These are phyloP conservation scores for Orthonychiurus folsomi DNA, from an alignment of 2,888 invertebrate genomes.

Conservation along the genomic window DNA sequence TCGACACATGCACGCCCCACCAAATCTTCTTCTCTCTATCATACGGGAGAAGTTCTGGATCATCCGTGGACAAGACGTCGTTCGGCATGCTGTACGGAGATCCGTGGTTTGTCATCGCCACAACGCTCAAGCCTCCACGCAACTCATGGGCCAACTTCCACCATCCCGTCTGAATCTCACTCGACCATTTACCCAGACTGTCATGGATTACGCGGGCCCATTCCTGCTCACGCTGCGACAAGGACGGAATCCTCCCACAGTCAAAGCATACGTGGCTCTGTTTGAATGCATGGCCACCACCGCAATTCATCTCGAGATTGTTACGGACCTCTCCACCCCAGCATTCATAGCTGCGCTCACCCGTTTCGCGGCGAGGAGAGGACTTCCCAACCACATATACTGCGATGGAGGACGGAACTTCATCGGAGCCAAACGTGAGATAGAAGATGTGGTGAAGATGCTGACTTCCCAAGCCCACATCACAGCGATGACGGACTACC, in stretches of 20 bases:
- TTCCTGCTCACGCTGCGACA: neutral
- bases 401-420: slow-evolving; percentile 25
- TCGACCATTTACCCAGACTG: neutral
- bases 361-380: slow-evolving; percentile 13
- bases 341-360: slow-evolving; percentile 8
- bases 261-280: neutral
- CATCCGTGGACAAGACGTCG: slow-evolving; percentile 25
- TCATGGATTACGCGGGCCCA: slow-evolving; percentile 4
- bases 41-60: slow-evolving; percentile 36
- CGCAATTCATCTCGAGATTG: slow-evolving; percentile 9
- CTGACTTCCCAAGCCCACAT: neutral
- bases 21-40: slow-evolving; percentile 29
- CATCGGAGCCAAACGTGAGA: slow-evolving; percentile 4
- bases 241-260: neutral
- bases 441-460: neutral
- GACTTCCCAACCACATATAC: slow-evolving; percentile 14
- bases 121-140: neutral
- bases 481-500: neutral
- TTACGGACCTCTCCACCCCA: slow-evolving; percentile 12
- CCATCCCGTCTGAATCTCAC: neutral
- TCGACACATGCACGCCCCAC: slow-evolving; percentile 22
- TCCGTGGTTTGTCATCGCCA: neutral
- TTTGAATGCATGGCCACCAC: neutral
- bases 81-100: neutral
- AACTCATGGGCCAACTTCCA: neutral